Conservation (phyloP, 2,113 vertebrate genomes). For the Bombycilla garrulus region DNA sequence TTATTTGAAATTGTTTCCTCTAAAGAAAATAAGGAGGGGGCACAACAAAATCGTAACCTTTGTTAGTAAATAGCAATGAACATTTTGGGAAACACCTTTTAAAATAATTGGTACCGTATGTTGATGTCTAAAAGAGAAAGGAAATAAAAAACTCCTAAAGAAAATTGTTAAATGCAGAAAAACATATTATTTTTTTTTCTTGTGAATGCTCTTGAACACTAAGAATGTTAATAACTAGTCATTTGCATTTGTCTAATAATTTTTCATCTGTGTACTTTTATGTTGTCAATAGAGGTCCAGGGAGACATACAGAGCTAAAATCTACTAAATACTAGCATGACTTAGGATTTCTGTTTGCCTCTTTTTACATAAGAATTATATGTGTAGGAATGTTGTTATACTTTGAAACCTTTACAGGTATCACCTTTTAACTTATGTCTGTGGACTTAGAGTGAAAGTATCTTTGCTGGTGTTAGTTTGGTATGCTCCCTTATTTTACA, state of each 20-base stretch:
- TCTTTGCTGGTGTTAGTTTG: neutral
- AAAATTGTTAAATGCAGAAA: neutral
- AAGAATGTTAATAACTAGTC: neutral
- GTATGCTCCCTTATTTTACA: neutral
- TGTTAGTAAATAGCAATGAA: conserved; percentile 19
- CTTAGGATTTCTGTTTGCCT: neutral
- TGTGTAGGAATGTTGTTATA: neutral
- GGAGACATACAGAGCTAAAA: neutral
- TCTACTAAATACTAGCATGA: neutral
- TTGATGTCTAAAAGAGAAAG: neutral
- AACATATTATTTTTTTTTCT: neutral
- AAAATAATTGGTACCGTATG: conserved; percentile 29
- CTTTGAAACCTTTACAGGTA: neutral
- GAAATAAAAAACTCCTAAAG: neutral
- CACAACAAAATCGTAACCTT: conserved; percentile 6
- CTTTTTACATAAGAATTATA: neutral
- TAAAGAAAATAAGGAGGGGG: neutral
- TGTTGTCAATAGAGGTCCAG: neutral
- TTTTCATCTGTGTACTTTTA: neutral
- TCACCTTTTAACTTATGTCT: neutral
- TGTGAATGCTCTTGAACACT: neutral
- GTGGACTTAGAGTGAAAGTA: neutral
- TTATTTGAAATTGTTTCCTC: conserved; percentile 12
- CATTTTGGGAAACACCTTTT: neutral
- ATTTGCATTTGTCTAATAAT: neutral